Percentiles rank a stretch among this genome's conserved stretches.
These are phyloP conservation scores for Drosophila anomalipes DNA, from an alignment of 2,888 invertebrate species.

Conservation along the genomic window DNA sequence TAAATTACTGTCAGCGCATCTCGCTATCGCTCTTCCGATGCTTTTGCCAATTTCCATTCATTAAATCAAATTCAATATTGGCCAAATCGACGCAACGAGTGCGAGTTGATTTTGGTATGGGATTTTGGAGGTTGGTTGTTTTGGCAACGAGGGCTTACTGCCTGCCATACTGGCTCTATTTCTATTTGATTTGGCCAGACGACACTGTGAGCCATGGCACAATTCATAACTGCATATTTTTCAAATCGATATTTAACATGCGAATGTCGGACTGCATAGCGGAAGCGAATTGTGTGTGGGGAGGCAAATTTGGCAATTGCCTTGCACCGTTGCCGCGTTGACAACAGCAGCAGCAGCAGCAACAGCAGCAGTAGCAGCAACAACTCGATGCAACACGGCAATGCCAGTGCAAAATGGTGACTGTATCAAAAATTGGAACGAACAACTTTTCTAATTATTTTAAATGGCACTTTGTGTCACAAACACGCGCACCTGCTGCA, in stretches of 20 bases:
- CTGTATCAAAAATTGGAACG: slow-evolving; percentile 50
- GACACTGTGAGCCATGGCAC: slow-evolving; percentile 39
- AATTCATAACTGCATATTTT: slow-evolving; percentile 78
- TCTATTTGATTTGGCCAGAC: slow-evolving; percentile 69
- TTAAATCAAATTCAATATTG: slow-evolving; percentile 81
- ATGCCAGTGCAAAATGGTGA: slow-evolving; percentile 37
- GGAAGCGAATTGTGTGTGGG: not conserved
- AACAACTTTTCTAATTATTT: slow-evolving; percentile 78
- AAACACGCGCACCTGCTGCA: slow-evolving; percentile 45
- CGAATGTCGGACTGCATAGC: not conserved
- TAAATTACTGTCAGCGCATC: slow-evolving; percentile 48
- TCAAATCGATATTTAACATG: slow-evolving; percentile 75
- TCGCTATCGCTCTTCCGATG: slow-evolving; percentile 41
- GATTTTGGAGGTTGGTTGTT: not conserved
- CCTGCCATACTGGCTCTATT: slow-evolving; percentile 48
- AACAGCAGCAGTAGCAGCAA: slow-evolving; percentile 14
- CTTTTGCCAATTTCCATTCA: slow-evolving; percentile 77
- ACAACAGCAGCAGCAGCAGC: slow-evolving; percentile 25
- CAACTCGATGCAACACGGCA: not conserved
- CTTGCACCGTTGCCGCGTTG: slow-evolving; percentile 35
- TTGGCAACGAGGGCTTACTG: slow-evolving; percentile 6
- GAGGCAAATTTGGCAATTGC: slow-evolving; percentile 18
- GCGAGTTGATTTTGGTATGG: slow-evolving; percentile 42
- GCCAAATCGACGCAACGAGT: slow-evolving; percentile 64
- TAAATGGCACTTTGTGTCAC: slow-evolving; percentile 77